A percentile compares a stretch with the other conserved stretches of the same genome.
Conservation (phyloP, 2,888 invertebrate species). For the Lasius platythorax region DNA sequence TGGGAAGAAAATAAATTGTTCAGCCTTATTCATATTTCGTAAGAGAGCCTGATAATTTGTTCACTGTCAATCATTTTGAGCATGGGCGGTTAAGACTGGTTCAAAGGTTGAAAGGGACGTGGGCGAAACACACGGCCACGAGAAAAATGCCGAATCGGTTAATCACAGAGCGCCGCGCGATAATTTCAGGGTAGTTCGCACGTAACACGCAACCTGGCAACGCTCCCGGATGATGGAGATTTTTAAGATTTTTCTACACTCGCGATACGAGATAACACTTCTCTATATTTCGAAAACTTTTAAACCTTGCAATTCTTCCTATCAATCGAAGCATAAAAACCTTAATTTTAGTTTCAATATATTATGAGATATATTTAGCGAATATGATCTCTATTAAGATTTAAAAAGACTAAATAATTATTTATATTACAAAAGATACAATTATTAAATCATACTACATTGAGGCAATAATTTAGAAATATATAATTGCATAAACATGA, state of each 20-base stretch:
- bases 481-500: background rate
- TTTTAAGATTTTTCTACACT: conserved; percentile 28
- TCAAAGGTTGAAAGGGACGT: conserved; percentile 40
- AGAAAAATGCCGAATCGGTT: conserved; percentile 48
- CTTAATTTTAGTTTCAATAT: too few relatives aligned
- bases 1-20: background rate
- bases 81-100: conserved; percentile 42
- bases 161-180: conserved; percentile 51
- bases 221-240: conserved; percentile 34
- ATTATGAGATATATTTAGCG: too few relatives aligned
- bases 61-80: conserved; percentile 34
- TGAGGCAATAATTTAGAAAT: background rate
- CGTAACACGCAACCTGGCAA: conserved; percentile 49
- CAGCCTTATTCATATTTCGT: conserved; percentile 18
- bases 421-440: background rate
- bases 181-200: conserved; percentile 50
- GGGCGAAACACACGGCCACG: conserved; percentile 4
- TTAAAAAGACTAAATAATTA: background rate
- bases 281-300: background rate
- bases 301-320: background rate
- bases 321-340: background rate
- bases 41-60: conserved; percentile 47
- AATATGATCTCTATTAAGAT: background rate
- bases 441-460: background rate
- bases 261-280: conserved; percentile 16